Base-by-base conservation (phyloP, 2,113 vertebrate species). In the Andinoacara biseriatus region DNA sequence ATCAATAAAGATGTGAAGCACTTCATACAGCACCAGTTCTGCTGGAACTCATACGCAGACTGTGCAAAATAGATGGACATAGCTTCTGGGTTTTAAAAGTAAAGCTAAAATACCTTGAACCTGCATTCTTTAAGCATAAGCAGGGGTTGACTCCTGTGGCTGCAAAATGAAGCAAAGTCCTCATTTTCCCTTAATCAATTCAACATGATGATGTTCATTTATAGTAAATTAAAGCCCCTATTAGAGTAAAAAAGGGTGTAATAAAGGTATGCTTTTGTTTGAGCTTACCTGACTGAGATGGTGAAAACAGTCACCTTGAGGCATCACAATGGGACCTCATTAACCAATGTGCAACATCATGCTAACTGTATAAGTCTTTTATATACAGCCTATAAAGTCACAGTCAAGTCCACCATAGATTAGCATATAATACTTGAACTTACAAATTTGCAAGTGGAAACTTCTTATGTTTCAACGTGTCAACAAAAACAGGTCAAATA, bases 1-100 rank as follows among this genome's bases (percentile, higher is more conserved):
- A 18, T 72, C 67, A 72, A 54, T 72, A 72, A 54, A 72, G 46
- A 72, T 54, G 26, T 72, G 67, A 72, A 52, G 52, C n/a, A 20
- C 18, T 20, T 54, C 49, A 18, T 8, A 54, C 7, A 54, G 18
- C 49, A 20, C 7, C 49, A 54, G 6, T 54, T 54, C 52, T 49
- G 18, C 33, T 33, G 26, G 67, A 54, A 72, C 67, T 54, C 20
- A 72, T 31, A 31, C 5, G 31, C 10, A 5, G 43, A 72, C 10
- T 5, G 10, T 52, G 31, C 15, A 15, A 2, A 17, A 49, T 17
- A 49, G 13, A 49, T 17, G 14, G 15, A 49, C 14, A 6, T 17
- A 49, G 14, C 46, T 15, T 49, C 46, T 5, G 14, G 46, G 46
- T 49, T 5, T 49, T 14, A 49, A 49, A 49, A 17, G 4, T 49